These are phyloP conservation scores for Oryzias javanicus DNA, from an alignment of 2,113 vertebrate species.

Conservation along the genomic window DNA sequence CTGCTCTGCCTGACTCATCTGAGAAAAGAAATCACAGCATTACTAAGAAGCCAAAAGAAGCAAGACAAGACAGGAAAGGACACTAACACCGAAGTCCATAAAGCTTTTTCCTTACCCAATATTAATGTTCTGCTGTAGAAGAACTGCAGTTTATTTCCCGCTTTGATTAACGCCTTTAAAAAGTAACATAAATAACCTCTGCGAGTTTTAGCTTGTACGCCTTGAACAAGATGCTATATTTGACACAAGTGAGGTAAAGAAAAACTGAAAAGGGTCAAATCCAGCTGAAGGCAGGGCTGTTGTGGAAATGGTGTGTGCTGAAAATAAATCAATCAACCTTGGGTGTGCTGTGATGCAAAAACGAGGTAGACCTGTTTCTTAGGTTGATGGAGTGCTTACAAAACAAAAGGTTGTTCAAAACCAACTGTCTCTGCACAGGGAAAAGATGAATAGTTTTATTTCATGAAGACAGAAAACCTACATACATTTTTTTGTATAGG, in stretches of 20 bases:
- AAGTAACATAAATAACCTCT: background rate
- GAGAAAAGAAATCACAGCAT: constrained; percentile 20
- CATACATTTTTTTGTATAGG: no score
- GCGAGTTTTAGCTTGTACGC: background rate
- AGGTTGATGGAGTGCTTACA: constrained; percentile 3
- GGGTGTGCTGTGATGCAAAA: constrained; percentile 44
- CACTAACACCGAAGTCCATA: background rate
- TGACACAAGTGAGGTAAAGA: no score
- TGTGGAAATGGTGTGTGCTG: background rate
- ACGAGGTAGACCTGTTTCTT: constrained; percentile 76
- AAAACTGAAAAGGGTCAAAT: no score
- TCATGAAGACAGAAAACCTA: no score
- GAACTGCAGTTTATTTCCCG: background rate
- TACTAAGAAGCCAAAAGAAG: constrained; percentile 2
- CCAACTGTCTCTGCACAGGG: background rate
- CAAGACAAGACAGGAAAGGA: background rate
- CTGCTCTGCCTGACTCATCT: constrained; percentile 89
- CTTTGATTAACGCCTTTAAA: background rate
- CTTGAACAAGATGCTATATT: background rate
- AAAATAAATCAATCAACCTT: constrained; percentile 29
- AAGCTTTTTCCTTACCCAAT: background rate
- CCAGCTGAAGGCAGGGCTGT: background rate
- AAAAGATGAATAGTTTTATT: background rate
- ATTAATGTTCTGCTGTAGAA: background rate
- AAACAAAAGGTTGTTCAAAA: background rate